Evolutionary conservation across 2,888 invertebrate genomes (phyloP).

Genomic region (Eupithecia pulchellata): DNA sequence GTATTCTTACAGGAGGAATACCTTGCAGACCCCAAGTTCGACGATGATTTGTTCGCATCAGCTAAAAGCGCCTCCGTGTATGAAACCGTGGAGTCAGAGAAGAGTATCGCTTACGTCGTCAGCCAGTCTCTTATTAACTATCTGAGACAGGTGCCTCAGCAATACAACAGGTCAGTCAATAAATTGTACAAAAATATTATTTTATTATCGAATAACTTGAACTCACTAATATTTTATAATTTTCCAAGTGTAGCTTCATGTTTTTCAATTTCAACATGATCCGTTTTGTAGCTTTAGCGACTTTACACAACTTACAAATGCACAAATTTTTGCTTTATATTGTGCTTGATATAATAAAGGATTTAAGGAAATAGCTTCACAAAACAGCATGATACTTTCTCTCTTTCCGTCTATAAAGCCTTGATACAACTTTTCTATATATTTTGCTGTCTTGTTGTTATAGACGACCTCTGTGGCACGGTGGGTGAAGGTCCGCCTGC

Average conservation of each 20-base stretch:
- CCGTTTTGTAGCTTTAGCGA: not conserved
- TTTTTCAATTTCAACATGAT: not conserved
- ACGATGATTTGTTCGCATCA: constrained; percentile 90
- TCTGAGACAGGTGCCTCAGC: constrained; percentile 87
- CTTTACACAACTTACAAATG: not conserved
- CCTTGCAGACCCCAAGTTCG: constrained; percentile 87
- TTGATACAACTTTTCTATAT: not conserved
- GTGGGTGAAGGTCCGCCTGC: too few relatives aligned
- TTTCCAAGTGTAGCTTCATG: not conserved
- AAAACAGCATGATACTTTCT: not conserved
- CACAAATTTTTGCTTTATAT: not conserved
- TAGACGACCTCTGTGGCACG: too few relatives aligned
- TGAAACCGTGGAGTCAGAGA: constrained; percentile 92
- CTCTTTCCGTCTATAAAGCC: not conserved
- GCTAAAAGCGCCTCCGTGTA: constrained; percentile 95
- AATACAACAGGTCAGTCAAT: constrained; percentile 88
- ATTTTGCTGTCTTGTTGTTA: not conserved
- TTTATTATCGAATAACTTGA: not conserved
- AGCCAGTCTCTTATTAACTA: constrained; percentile 90
- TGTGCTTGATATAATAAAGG: not conserved
- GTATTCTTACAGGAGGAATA: constrained; percentile 82
- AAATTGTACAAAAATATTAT: too few relatives aligned
- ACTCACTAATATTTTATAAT: not conserved
- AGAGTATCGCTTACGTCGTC: constrained; percentile 90
- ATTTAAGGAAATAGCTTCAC: not conserved